Evolutionary conservation across 2,113 vertebrate genomes (phyloP), one percentile per base, ranked within the genome.

Genomic region (Neoarius graeffei): DNA sequence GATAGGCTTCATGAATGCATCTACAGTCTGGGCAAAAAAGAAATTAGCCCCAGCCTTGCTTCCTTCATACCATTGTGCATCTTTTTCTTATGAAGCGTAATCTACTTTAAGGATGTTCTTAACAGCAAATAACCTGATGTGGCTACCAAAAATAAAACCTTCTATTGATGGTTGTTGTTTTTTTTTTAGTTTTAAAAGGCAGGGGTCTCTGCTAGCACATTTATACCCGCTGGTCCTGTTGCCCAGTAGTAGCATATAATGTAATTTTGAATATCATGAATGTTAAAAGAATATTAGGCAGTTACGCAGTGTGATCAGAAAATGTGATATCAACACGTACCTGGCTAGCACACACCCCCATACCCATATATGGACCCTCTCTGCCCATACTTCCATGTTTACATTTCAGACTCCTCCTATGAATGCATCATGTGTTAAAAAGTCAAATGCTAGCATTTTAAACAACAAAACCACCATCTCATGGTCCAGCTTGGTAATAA

Each of bases 401-500:
- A 76, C n/a, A 35, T 17, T 56, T 57, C 84, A 85, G 42, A 67
- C 84, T 62, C 52, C 80, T 81, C 81, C 27, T 74, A 74, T 50
- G 74, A 86, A 88, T 73, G 74, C 25, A 71, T 74, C 80, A 69
- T 92, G 90, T 56, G 90, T 92, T 88, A 81, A 66, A 23, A 59
- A 89, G 90, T 1, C 30, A 91, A 87, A 86, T 91, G 88, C 90
- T 86, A 81, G 71, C 87, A 90, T 91, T 90, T 91, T 87, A 87
- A 88, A 90, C 88, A 89, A 90, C 89, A 90, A 86, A 88, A 73
- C 56, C 73, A 83, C 83, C 67, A 88, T 89, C 87, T 42, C 90
- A 67, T 60, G n/a, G 54, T 93, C 93, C 92, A 93, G 91, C 81
- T 90, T 89, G 62, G 87, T 93, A 93, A 92, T 91, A 92, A 91